Evolutionary conservation across 2,797 vertebrate species (phyloP), one percentile per base, ranked within the genome.

Genomic region (Lerista edwardsae): DNA sequence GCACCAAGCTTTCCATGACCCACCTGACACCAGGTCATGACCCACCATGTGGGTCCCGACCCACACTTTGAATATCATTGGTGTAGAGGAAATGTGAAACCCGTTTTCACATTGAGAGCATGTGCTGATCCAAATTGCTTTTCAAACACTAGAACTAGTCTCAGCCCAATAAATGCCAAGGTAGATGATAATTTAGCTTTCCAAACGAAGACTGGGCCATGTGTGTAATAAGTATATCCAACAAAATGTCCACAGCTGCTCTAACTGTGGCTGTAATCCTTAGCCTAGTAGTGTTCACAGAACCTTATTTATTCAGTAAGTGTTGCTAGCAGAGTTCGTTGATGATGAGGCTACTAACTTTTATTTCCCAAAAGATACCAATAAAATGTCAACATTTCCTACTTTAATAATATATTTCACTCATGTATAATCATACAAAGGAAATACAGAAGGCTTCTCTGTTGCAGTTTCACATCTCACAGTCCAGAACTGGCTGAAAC

Each of bases 321-420:
- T 7, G 36, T 12, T 81, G 55, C 55, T 36, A 69, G 39, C 39
- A 75, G 34, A 61, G 51, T 51, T 36, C 51, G 68, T 69, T 81
- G 65, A 76, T 68, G 64, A 75, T 68, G 36, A 85, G 31, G 39
- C 41, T 47, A 69, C 73, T 62, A 76, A 79, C 12, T 71, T 86
- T 81, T 69, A 82, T 77, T 64, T 71, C 57, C 44, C 55, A 47
- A 39, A 81, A 71, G 61, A 76, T 34, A 41, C 57, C 69, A 41
- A 41, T 27, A 72, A 72, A 72, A 72, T 72, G 69, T 41, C 36
- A 39, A 72, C 14, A 62, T 82, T 76, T 86, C 57, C 71, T 61
- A 81, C 39, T 82, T 81, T 47, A 72, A 79, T 73, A 83, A 85
- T 62, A 8, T 68, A 79, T 6, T 86, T 86, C 29, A 88, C 41